A percentile compares a stretch with the other conserved stretches of the same genome.
Evolutionary conservation across 2,797 vertebrate genomes (phyloP).

Genomic region (Eutrigla gurnardus): DNA sequence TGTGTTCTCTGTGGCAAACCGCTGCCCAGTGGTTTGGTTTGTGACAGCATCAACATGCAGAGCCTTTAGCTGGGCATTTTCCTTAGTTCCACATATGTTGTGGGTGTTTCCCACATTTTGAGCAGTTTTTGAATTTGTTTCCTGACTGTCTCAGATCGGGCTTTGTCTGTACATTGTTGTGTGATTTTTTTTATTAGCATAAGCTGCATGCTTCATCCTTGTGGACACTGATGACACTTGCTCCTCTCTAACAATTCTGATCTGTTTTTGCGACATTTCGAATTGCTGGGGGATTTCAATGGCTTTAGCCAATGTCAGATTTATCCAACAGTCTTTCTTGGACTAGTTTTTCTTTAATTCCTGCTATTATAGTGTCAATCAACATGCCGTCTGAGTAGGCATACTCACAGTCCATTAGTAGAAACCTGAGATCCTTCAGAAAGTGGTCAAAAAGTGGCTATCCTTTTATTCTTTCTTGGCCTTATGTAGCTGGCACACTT

Average conservation of each 20-base stretch:
- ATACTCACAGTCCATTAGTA: slow-evolving; percentile 42
- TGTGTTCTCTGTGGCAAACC: slow-evolving; percentile 11
- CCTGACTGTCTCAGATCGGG: neutral
- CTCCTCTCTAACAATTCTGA: slow-evolving; percentile 22
- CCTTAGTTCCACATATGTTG: slow-evolving; percentile 10
- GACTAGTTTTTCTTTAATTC: slow-evolving; percentile 29
- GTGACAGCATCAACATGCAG: slow-evolving; percentile 8
- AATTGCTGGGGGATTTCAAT: too few species aligned
- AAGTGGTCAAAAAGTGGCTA: slow-evolving; percentile 45
- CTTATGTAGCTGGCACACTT: too few species aligned
- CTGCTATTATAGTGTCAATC: slow-evolving; percentile 36
- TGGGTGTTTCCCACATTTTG: slow-evolving; percentile 24
- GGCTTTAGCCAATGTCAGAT: too few species aligned
- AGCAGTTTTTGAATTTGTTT: neutral
- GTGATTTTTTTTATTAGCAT: too few species aligned
- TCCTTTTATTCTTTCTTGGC: too few species aligned
- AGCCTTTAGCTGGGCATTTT: slow-evolving; percentile 24
- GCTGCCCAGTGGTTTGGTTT: slow-evolving; percentile 32
- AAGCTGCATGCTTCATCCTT: too few species aligned
- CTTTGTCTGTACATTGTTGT: neutral
- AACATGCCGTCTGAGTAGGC: slow-evolving; percentile 52
- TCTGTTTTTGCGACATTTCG: too few species aligned
- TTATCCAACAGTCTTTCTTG: slow-evolving; percentile 14
- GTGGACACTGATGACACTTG: too few species aligned
- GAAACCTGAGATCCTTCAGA: slow-evolving; percentile 25